Evolutionary conservation across 1,140 invertebrate genomes (phyloP), one percentile per base, ranked within the genome.

Genomic region (Bombus waltoni): DNA sequence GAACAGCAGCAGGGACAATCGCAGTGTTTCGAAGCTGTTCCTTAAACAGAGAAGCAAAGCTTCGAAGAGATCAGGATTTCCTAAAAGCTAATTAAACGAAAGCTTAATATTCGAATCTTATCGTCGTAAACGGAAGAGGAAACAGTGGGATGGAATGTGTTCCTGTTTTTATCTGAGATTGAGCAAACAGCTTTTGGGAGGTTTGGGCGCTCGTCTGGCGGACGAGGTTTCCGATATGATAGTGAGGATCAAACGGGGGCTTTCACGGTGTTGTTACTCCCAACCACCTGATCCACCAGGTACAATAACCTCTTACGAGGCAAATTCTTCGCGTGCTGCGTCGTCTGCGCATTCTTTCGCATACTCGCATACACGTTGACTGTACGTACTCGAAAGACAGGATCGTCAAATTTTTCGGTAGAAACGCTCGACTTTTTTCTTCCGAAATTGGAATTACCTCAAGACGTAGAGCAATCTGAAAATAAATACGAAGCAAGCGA

Each of bases 151-250:
- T 93, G 92, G 92, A 92, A 94, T 94, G 92, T 90, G 93, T 88
- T 94, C 93, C 78, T 94, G 94, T 71, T 95, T 95, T 82, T 95
- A 94, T 92, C 84, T 95, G 59, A 93, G 93, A 88, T 75, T 94
- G 72, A 90, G 89, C 70, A 90, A 75, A 83, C 93, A 94, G 89
- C 90, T 94, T 73, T 71, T 94, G 44, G 90, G 91, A 66, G 94
- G 94, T 73, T 85, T 94, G 47, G 90, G 90, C 18, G 80, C 42
- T 18, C 92, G 94, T 59, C 81, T 95, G 15, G 90, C 86, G 10
- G 93, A 94, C 66, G 94, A 95, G 72, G 75, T 95, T 38, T 89
- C 91, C 70, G 94, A 94, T 87, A 93, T 93, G 91, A 93, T 95
- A 79, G 90, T 95, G 25, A 92, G 91, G 75, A 92, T 95, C 38